A percentile compares a stretch with the other conserved stretches of the same genome.
Evolutionary conservation across 2,797 vertebrate species (phyloP).

Genomic region (Jordanella pulchra): DNA sequence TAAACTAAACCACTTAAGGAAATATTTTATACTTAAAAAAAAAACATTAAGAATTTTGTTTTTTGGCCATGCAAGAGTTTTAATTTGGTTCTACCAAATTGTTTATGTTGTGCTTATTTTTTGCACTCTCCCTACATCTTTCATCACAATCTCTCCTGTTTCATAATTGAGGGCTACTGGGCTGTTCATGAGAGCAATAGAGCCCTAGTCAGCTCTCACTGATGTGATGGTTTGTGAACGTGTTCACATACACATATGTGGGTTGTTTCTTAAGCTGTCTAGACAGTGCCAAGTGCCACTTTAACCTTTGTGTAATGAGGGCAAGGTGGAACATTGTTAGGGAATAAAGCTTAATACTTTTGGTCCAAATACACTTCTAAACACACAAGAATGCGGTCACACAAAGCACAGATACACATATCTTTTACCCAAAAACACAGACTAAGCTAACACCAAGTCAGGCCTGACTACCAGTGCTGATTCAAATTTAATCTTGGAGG

Average conservation of each 20-base stretch:
- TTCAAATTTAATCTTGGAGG: constrained; percentile 74
- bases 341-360: constrained; percentile 79
- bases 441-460: constrained; percentile 63
- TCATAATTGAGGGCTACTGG: constrained; percentile 46
- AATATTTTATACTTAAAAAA: too few relatives aligned
- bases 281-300: constrained; percentile 72
- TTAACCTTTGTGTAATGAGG: constrained; percentile 82
- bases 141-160: constrained; percentile 33
- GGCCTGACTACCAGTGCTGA: constrained; percentile 74
- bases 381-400: constrained; percentile 42
- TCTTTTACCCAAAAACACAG: constrained; percentile 53
- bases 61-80: neutral
- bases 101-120: constrained; percentile 30
- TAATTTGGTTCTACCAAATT: neutral
- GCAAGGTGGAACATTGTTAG: constrained; percentile 73
- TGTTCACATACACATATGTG: constrained; percentile 11
- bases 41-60: too few relatives aligned
- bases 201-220: constrained; percentile 36
- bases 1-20: neutral
- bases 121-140: constrained; percentile 33
- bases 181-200: constrained; percentile 39
- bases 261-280: constrained; percentile 57
- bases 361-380: constrained; percentile 58
- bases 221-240: constrained; percentile 19
- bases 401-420: constrained; percentile 36